Percentiles rank a stretch among this genome's conserved stretches.
These are phyloP conservation scores for Porites lutea DNA, from an alignment of 64 coral and sea anemone species.

Conservation along the genomic window DNA sequence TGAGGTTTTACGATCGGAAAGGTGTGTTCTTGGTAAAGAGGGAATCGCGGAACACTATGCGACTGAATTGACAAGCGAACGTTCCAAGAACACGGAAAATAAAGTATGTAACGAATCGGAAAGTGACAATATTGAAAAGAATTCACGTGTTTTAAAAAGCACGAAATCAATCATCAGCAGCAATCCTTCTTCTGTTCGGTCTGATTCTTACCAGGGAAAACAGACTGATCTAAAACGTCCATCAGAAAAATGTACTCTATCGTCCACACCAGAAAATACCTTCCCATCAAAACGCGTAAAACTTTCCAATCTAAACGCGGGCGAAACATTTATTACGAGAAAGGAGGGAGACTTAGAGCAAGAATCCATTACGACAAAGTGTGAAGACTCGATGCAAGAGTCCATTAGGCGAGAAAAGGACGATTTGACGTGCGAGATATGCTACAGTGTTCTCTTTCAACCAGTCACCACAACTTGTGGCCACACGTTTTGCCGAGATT, in stretches of 20 bases:
- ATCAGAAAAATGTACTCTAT: not conserved
- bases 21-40: not conserved
- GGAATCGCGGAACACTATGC: not conserved
- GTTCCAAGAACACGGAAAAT: not conserved
- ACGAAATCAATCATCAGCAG: not conserved
- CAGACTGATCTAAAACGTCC: not conserved
- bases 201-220: not conserved
- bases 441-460: conserved; percentile 20
- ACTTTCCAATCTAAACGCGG: not conserved
- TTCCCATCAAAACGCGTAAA: conserved; percentile 5
- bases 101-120: not conserved
- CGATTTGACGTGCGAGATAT: conserved; percentile 31
- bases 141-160: not conserved
- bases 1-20: not conserved
- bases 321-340: too few relatives aligned
- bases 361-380: not conserved
- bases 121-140: too few relatives aligned
- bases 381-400: not conserved
- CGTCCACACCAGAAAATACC: not conserved
- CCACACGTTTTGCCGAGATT: conserved; percentile 26
- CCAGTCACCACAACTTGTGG: conserved; percentile 15
- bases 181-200: too few relatives aligned
- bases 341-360: not conserved
- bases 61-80: not conserved
- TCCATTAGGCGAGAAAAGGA: not conserved